These are phyloP conservation scores for Phymastichus coffea DNA, from an alignment of 1,140 invertebrate species.

Conservation along the genomic window DNA sequence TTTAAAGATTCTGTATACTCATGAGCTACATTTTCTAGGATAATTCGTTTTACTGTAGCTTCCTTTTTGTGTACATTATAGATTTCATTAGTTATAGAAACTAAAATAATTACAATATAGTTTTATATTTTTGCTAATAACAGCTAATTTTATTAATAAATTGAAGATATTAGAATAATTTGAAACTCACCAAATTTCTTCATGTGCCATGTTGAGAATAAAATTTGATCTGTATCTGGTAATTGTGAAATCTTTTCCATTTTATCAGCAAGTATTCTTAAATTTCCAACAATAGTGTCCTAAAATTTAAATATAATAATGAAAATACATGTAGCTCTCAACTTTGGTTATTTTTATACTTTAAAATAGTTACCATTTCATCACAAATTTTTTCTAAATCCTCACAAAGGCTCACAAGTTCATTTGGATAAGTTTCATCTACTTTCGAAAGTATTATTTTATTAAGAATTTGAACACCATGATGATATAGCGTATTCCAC, in stretches of 20 bases:
- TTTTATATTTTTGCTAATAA: slow-evolving; percentile 2
- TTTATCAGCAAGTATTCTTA: slow-evolving; percentile 33
- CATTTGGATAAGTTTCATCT: slow-evolving; percentile 31
- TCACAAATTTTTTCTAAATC: slow-evolving; percentile 38
- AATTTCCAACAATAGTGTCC: slow-evolving; percentile 38
- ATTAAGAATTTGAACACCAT: slow-evolving; percentile 39
- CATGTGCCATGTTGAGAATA: slow-evolving; percentile 42
- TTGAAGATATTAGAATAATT: background rate
- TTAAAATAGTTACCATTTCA: slow-evolving; percentile 32
- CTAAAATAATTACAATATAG: slow-evolving; percentile 30
- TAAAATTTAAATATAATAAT: slow-evolving; percentile 22
- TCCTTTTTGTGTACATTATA: slow-evolving; percentile 38
- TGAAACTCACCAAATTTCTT: slow-evolving; percentile 37
- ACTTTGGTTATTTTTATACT: too few relatives aligned
- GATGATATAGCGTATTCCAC: slow-evolving; percentile 41
- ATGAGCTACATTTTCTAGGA: slow-evolving; percentile 45
- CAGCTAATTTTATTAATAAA: background rate
- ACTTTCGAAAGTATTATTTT: slow-evolving; percentile 36
- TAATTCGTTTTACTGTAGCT: slow-evolving; percentile 33
- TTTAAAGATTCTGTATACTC: slow-evolving; percentile 36
- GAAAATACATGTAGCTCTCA: too few relatives aligned
- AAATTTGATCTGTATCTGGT: slow-evolving; percentile 28
- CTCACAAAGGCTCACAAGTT: slow-evolving; percentile 37
- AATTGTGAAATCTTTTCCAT: slow-evolving; percentile 32
- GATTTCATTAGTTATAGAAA: slow-evolving; percentile 33